Evolutionary conservation across 2,113 vertebrate species (phyloP).

Genomic region (Chinchilla lanigera): DNA sequence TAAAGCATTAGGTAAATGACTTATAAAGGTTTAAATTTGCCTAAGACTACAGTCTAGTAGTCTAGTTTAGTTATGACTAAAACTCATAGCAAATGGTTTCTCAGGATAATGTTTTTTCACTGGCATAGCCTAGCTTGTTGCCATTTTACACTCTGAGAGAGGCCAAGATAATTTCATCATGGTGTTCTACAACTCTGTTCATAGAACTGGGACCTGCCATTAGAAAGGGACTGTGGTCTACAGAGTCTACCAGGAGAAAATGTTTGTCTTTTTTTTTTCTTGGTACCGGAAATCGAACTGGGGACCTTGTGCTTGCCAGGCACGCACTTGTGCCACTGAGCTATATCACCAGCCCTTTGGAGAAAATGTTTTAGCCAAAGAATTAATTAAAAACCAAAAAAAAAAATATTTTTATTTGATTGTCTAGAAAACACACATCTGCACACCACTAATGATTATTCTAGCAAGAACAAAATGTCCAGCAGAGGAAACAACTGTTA

Average conservation of each 20-base stretch:
- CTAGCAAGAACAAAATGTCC: neutral
- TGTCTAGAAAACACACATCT: constrained; percentile 30
- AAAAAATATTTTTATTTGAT: constrained; percentile 39
- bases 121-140: neutral
- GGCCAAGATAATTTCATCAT: constrained; percentile 35
- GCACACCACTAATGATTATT: neutral
- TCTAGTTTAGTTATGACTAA: neutral
- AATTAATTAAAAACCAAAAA: constrained; percentile 56
- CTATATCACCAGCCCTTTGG: no score
- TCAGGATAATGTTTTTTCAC: neutral
- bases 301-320: no score
- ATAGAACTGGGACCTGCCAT: constrained; percentile 2
- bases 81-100: neutral
- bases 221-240: constrained; percentile 24
- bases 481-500: neutral
- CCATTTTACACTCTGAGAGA: neutral
- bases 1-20: neutral
- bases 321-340: no score
- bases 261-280: no score
- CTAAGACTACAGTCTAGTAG: neutral
- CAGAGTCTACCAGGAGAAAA: constrained; percentile 17
- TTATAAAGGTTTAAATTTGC: neutral
- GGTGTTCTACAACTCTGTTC: constrained; percentile 39
- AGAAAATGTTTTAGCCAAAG: neutral
- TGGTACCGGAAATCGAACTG: no score